Evolutionary conservation across 2,113 vertebrate species (phyloP).

Genomic region (Oncorhynchus kisutch): DNA sequence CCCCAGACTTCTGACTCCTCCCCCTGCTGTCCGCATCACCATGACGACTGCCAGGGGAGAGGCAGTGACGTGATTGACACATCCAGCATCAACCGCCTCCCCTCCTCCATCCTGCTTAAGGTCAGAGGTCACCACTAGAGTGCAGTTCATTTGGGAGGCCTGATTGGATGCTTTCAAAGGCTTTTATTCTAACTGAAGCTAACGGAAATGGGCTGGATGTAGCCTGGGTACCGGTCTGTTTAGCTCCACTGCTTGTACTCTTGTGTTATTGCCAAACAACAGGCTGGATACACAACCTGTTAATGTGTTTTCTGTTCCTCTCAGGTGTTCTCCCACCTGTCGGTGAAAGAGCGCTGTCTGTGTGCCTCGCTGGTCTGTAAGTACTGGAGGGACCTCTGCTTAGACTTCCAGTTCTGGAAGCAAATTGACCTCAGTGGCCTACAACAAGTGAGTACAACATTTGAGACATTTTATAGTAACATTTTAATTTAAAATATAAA

Average conservation of each 20-base stretch:
- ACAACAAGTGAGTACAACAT: constrained; percentile 84
- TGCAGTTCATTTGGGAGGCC: too few species aligned
- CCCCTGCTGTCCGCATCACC: constrained; percentile 66
- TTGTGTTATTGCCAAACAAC: too few species aligned
- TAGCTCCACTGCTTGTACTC: too few species aligned
- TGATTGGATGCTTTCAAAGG: too few species aligned
- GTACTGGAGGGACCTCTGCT: constrained; percentile 96
- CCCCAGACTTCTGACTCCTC: constrained; percentile 63
- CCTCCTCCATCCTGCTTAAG: constrained; percentile 95
- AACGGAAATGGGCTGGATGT: too few species aligned
- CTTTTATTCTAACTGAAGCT: too few species aligned
- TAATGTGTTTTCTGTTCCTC: constrained; percentile 13
- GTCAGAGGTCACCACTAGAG: constrained; percentile 57
- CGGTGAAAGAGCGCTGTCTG: constrained; percentile 94
- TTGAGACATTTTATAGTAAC: too few species aligned
- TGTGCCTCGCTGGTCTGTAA: constrained; percentile 96
- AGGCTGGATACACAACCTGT: background rate
- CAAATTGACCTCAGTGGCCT: constrained; percentile 97
- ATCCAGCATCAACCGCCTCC: constrained; percentile 89
- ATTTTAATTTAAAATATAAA: too few species aligned
- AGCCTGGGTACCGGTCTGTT: too few species aligned
- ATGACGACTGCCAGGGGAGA: constrained; percentile 70
- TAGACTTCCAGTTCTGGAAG: constrained; percentile 99
- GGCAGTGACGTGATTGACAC: constrained; percentile 64
- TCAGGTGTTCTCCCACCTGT: constrained; percentile 95